Evolutionary conservation across 1,140 invertebrate species (phyloP), one percentile per base, ranked within the genome.

Genomic region (Apis cerana): DNA sequence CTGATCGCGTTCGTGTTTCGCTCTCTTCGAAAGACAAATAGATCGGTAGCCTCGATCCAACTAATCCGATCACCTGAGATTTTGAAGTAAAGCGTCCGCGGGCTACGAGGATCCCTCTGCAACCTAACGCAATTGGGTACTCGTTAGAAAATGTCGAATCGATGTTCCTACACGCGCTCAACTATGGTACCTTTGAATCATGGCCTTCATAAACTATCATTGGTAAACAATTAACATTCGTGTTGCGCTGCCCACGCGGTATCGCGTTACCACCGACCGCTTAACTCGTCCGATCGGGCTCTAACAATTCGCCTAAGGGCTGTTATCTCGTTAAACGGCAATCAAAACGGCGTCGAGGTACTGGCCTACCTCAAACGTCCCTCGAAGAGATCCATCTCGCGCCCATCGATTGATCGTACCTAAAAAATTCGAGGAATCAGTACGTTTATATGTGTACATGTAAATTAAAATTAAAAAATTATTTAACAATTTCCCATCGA

Each of bases 301-400:
- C 83, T 88, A 89, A 92, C 90, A 92, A 93, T 93, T 92, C 91
- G 91, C 91, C 91, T 87, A 84, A 80, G 78, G 91, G 91, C 90
- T 90, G 88, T 90, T 90, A 91, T 89, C 91, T 93, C 92, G 93
- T 94, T 94, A 93, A 94, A 86, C 93, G 92, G 93, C 92, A 93
- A 93, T 93, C 90, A 89, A 89, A 92, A 90, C 89, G 91, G 88
- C 88, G 89, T 89, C 91, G 91, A 93, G 92, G 89, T 92, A 92
- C 85, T 85, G 83, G 81, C 27, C 62, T 27, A 58, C 65, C 61
- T 43, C 75, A 64, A 76, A 23, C 33, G 75, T 80, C 74, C 64
- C 33, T 43, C 33, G 43, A 15, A 48, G 17, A 48, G 67, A 69
- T 64, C n/a, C n/a, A n/a, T n/a, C 65, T 83, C 48, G 48, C 19